These are phyloP conservation scores for Trochalopteron elliotii DNA, from an alignment of 2,113 vertebrate species.

Conservation along the genomic window DNA sequence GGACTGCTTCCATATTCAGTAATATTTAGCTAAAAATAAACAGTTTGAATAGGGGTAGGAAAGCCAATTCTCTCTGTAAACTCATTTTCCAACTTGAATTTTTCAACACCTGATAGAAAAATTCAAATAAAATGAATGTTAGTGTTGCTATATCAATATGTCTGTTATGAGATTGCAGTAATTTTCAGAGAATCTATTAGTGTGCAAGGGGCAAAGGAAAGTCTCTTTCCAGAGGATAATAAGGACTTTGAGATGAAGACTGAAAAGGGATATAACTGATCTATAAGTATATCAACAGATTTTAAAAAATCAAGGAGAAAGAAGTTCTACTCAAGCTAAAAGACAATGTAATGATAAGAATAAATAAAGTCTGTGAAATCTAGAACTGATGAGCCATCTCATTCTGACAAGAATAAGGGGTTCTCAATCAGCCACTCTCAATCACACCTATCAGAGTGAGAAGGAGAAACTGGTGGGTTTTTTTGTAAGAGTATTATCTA, in stretches of 20 bases:
- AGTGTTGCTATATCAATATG: background rate
- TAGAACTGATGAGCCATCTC: background rate
- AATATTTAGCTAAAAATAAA: slow-evolving; percentile 67
- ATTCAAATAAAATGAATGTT: background rate
- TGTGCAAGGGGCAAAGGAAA: background rate
- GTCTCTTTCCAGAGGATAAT: background rate
- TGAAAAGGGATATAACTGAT: background rate
- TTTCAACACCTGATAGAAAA: background rate
- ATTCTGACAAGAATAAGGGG: background rate
- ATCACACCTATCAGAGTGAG: background rate
- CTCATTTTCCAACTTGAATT: background rate
- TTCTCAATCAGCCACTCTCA: background rate
- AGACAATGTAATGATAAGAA: background rate
- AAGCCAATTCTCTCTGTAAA: background rate
- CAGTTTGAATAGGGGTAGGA: slow-evolving; percentile 35
- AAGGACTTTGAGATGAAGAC: background rate
- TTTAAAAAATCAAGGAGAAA: background rate
- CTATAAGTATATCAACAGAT: background rate
- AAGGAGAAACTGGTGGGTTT: background rate
- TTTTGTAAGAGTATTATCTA: background rate
- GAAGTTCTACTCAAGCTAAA: background rate
- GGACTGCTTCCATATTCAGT: slow-evolving; percentile 65
- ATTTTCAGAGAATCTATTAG: background rate
- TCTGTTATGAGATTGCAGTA: background rate
- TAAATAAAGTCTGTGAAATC: background rate